Evolutionary conservation across 2,113 vertebrate genomes (phyloP).

Genomic region (Petromus typicus): DNA sequence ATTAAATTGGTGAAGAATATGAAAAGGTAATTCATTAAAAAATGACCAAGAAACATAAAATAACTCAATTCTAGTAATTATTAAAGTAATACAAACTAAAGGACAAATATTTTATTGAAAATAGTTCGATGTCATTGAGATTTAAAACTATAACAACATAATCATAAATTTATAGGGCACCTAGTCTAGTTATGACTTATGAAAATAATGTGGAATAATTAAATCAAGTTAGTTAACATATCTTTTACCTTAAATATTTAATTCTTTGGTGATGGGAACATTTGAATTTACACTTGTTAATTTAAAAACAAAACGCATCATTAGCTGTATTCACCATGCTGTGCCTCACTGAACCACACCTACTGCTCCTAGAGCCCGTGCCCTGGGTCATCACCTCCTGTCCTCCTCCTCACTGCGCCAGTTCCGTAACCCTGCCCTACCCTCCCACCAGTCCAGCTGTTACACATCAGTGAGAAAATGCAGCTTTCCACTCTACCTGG

Average conservation of each 20-base stretch:
- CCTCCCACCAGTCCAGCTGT: background rate
- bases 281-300: background rate
- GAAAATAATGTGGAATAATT: background rate
- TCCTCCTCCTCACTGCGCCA: background rate
- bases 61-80: conserved; percentile 34
- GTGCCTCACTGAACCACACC: background rate
- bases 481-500: background rate
- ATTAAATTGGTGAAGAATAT: conserved; percentile 31
- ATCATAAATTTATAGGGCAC: background rate
- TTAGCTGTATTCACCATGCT: background rate
- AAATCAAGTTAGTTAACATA: background rate
- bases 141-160: background rate
- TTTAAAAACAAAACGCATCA: background rate
- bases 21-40: background rate
- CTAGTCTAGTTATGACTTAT: background rate
- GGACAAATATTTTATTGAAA: conserved; percentile 50
- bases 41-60: conserved; percentile 13
- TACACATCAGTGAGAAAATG: background rate
- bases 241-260: background rate
- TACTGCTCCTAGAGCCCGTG: background rate
- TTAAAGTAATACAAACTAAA: conserved; percentile 17
- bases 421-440: too few species aligned
- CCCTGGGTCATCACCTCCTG: too few species aligned
- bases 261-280: background rate
- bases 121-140: background rate